Conservation (phyloP, 2,888 invertebrate genomes). For the Osedax frankpressi region DNA sequence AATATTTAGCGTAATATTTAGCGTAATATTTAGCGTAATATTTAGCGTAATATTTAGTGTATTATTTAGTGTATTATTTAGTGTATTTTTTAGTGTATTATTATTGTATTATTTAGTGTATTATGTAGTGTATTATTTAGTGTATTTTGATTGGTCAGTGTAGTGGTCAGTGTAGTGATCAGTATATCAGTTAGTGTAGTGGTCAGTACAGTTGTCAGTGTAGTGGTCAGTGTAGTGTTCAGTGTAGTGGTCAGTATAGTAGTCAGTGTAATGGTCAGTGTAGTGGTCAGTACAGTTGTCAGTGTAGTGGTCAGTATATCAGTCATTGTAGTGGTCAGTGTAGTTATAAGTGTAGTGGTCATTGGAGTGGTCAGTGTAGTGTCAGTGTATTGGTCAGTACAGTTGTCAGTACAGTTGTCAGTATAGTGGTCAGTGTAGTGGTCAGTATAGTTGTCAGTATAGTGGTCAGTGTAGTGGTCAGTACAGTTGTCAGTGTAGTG, state of each 20-base stretch:
- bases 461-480: background rate
- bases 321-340: background rate
- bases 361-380: background rate
- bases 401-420: background rate
- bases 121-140: too few relatives aligned
- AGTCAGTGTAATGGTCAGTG: background rate
- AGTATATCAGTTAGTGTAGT: background rate
- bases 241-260: background rate
- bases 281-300: background rate
- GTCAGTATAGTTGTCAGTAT: background rate
- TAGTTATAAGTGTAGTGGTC: background rate
- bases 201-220: background rate
- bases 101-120: too few relatives aligned
- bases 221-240: background rate
- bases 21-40: too few relatives aligned
- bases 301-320: background rate
- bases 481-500: background rate
- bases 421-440: background rate
- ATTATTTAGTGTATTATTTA: too few relatives aligned
- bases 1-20: too few relatives aligned
- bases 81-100: too few relatives aligned
- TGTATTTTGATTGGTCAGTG: too few relatives aligned
- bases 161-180: background rate
- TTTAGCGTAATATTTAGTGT: too few relatives aligned
- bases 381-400: background rate